Percentiles rank a stretch among this genome's conserved stretches.
Conservation (phyloP, 2,113 vertebrate genomes). For the Rhipidura dahli region DNA sequence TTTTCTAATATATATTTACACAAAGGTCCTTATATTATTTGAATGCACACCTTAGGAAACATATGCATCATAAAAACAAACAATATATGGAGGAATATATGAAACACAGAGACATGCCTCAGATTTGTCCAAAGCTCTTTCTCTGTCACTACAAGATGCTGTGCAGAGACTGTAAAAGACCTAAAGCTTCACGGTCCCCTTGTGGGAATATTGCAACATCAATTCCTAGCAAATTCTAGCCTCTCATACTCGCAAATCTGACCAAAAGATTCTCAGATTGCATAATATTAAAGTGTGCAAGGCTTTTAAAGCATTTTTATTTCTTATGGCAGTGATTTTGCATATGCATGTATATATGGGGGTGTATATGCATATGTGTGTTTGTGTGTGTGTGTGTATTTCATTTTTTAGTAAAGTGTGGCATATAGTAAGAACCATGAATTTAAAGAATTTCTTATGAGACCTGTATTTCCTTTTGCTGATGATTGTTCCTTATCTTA, state of each 20-base stretch:
- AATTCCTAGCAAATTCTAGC: not conserved
- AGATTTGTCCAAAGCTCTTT: not conserved
- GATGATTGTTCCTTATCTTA: not conserved
- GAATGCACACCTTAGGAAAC: not conserved
- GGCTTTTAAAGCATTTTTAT: not conserved
- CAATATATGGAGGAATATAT: not conserved
- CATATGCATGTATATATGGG: too few relatives aligned
- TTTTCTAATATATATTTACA: not conserved
- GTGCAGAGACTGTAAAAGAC: not conserved
- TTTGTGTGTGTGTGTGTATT: not conserved
- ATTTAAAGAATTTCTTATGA: not conserved
- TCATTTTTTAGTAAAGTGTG: not conserved
- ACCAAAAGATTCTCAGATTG: not conserved
- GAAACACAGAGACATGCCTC: not conserved
- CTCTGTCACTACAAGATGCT: not conserved
- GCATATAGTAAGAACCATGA: not conserved
- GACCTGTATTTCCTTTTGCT: not conserved
- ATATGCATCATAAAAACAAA: not conserved
- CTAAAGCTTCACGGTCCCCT: not conserved
- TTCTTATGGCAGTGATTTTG: not conserved
- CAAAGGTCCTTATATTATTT: not conserved
- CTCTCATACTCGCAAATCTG: not conserved
- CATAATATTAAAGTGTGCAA: not conserved
- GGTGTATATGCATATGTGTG: rapidly evolving
- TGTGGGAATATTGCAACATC: not conserved